Base-by-base conservation (phyloP, 2,797 vertebrate species). In the Trematomus bernacchii region DNA sequence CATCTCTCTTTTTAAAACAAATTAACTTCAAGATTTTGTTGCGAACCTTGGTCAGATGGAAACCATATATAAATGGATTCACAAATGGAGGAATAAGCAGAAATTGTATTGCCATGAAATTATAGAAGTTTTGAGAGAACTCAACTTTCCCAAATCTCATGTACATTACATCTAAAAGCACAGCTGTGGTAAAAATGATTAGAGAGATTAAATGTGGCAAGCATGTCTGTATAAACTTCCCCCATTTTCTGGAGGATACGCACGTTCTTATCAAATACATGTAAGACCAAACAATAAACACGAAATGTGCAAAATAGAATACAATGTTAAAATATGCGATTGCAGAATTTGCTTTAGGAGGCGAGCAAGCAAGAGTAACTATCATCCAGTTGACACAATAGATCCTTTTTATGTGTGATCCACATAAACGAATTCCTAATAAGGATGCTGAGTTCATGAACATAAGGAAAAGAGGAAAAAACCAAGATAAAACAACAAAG, bases 151-250 rank as follows among this genome's bases (percentile, higher is more conserved):
- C 85, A 30, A 75, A 87, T 53, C 85, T 54, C 63, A 85, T 83
- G 61, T 87, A 77, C 19, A 86, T 9, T 8, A 87, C 0, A 58
- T 93, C 91, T 33, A 85, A 86, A 55, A 93, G 85, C 10, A 87
- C 43, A 9, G 73, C 47, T 12, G 23, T 4, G 0, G 59, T 0
- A 58, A 81, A 90, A 10, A 33, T 85, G 15, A 80, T 1, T 1
- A 93, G 79, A 46, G 79, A 88, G 19, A 86, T 42, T 10, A 93
- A 44, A 69, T 92, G 91, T 8, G 91, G 92, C 27, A 89, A 6
- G 30, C 91, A 93, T 4, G 92, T 93, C 33, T 91, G 86, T 48
- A 71, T 79, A 50, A 74, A 91, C 82, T 82, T 92, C 51, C 6
- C 54, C 74, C 37, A 44, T 19, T 85, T 74, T 21, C 42, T 57